phyloP scores from a whole-genome alignment of 2,113 vertebrate species.

The Colaptes auratus region DNA sequence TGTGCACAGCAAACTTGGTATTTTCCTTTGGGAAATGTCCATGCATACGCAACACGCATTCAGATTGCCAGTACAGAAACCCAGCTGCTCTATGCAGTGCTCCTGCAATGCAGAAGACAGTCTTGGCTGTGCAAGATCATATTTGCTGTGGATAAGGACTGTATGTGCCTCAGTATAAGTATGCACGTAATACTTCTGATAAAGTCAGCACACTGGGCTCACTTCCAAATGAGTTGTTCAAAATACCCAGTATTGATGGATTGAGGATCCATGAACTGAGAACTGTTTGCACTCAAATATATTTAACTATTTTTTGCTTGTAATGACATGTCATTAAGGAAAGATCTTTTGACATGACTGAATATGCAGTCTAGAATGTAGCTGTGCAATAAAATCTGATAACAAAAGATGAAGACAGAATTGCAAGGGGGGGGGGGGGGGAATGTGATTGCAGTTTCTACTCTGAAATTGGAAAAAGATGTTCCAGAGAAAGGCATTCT shows the following conservation, averaged over 20 bases:
- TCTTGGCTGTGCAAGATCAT: not conserved
- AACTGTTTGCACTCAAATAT: not conserved
- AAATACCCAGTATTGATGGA: constrained; percentile 29
- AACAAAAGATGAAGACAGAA: not conserved
- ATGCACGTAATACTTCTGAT: constrained; percentile 41
- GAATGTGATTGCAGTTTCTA: not conserved
- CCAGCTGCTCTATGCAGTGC: not conserved
- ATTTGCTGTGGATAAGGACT: constrained; percentile 25
- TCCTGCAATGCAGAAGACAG: not conserved
- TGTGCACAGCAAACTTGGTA: not conserved
- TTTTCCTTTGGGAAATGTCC: not conserved
- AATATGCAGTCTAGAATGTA: not conserved
- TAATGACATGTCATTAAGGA: not conserved
- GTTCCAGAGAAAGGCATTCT: constrained; percentile 45
- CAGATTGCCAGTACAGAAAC: not conserved
- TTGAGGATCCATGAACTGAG: constrained; percentile 20
- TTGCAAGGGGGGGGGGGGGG: not conserved
- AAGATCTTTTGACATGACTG: not conserved
- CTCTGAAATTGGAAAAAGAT: constrained; percentile 41
- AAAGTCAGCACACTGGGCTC: constrained; percentile 33
- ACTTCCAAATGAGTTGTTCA: constrained; percentile 33
- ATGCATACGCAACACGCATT: not conserved
- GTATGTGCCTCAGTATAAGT: constrained; percentile 25
- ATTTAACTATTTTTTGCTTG: constrained; percentile 6
- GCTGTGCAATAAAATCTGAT: not conserved